These are phyloP conservation scores for Atta cephalotes DNA, from an alignment of 1,140 invertebrate genomes.

Conservation along the genomic window DNA sequence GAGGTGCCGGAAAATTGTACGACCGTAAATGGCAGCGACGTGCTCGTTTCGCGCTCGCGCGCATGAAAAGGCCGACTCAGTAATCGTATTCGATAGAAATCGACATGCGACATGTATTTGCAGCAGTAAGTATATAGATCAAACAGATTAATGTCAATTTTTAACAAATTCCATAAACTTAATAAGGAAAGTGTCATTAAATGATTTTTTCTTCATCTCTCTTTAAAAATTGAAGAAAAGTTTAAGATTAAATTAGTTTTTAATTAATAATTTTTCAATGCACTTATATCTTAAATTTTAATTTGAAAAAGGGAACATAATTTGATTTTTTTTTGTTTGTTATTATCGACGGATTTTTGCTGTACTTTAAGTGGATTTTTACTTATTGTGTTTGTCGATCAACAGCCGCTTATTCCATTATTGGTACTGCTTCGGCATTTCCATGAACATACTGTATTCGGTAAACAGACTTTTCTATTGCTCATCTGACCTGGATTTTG, in stretches of 20 bases:
- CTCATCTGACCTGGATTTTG: slow-evolving; percentile 45
- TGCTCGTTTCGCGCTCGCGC: slow-evolving; percentile 42
- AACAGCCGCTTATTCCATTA: slow-evolving; percentile 53
- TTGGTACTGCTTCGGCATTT: slow-evolving; percentile 57
- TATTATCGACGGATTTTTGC: background rate
- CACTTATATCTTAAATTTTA: background rate
- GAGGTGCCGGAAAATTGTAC: slow-evolving; percentile 54
- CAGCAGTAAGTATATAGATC: slow-evolving; percentile 26
- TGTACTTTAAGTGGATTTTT: background rate
- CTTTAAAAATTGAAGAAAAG: background rate
- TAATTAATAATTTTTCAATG: slow-evolving; percentile 28
- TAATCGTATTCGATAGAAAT: slow-evolving; percentile 46
- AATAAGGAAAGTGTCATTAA: background rate
- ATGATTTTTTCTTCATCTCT: background rate
- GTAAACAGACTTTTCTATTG: slow-evolving; percentile 53
- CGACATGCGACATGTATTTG: slow-evolving; percentile 41
- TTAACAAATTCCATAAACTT: background rate
- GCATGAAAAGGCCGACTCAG: slow-evolving; percentile 49
- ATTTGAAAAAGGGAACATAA: background rate
- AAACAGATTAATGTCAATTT: background rate
- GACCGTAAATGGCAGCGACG: slow-evolving; percentile 56
- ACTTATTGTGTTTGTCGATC: background rate
- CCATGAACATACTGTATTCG: slow-evolving; percentile 46
- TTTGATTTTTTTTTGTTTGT: background rate
- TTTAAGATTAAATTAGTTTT: background rate